phyloP scores from a whole-genome alignment of 2,888 invertebrate genomes.

The Machimus rusticus region DNA sequence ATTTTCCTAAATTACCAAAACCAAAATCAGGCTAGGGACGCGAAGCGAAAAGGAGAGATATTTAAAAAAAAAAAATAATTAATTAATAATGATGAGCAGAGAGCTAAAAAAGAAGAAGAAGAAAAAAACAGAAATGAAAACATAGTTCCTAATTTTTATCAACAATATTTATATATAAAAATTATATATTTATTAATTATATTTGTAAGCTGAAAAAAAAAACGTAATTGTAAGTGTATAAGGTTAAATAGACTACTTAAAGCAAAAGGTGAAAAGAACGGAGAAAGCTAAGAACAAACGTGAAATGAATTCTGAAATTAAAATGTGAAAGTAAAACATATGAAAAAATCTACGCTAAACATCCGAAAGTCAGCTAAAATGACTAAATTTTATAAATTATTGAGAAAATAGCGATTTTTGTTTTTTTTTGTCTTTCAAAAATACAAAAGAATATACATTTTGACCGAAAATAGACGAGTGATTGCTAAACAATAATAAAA shows the following conservation, averaged over 20 bases:
- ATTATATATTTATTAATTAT: slow-evolving; percentile 43
- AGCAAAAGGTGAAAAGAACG: neutral
- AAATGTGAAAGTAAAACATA: neutral
- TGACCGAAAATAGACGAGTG: too few species aligned
- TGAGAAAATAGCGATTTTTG: neutral
- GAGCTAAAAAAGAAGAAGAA: neutral
- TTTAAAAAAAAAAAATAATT: neutral
- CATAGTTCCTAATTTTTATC: slow-evolving; percentile 49
- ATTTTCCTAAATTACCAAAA: neutral
- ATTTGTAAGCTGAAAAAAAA: slow-evolving; percentile 33
- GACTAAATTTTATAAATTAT: neutral
- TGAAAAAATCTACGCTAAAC: neutral
- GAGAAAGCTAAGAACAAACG: neutral
- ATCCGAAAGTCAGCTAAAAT: neutral
- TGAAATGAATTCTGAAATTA: neutral
- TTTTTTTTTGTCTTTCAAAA: neutral
- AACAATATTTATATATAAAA: slow-evolving; percentile 46
- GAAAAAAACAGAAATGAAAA: slow-evolving; percentile 40
- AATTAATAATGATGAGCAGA: neutral
- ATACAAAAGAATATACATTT: neutral
- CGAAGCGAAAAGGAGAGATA: neutral
- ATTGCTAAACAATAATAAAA: too few species aligned
- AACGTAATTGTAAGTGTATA: slow-evolving; percentile 31
- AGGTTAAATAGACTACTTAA: slow-evolving; percentile 9
- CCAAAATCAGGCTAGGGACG: neutral